Conservation (phyloP, 1,140 invertebrate genomes). For the Heliothis subflexa region DNA sequence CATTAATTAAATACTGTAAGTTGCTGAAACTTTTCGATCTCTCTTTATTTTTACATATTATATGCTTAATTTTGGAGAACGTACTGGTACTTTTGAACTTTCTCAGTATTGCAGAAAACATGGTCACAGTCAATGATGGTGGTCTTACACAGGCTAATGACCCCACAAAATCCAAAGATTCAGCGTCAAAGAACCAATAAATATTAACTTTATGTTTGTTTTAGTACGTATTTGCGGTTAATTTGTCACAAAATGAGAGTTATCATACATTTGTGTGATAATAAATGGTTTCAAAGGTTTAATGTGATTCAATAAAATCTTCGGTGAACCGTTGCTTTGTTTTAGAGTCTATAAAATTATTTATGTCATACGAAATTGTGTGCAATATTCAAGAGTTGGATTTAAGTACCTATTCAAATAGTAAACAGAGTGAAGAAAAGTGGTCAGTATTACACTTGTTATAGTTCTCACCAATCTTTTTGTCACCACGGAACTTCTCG, state of each 20-base stretch:
- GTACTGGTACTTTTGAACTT: too few relatives aligned
- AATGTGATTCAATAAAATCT: slow-evolving; percentile 24
- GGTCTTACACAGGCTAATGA: not conserved
- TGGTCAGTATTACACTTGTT: too few relatives aligned
- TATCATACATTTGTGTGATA: not conserved
- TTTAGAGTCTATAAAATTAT: slow-evolving; percentile 30
- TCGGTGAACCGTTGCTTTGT: not conserved
- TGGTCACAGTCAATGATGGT: not conserved
- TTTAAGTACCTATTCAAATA: not conserved
- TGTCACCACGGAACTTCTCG: too few relatives aligned
- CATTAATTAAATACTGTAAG: too few relatives aligned
- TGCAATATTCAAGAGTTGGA: not conserved
- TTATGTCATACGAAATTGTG: slow-evolving; percentile 12
- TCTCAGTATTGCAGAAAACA: too few relatives aligned
- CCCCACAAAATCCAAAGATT: too few relatives aligned
- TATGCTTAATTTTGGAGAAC: too few relatives aligned
- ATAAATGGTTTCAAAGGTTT: not conserved
- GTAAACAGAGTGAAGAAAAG: too few relatives aligned
- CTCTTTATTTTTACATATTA: too few relatives aligned
- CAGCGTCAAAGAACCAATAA: not conserved
- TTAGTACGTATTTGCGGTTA: not conserved
- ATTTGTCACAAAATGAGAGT: slow-evolving; percentile 29
- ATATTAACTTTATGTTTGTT: not conserved
- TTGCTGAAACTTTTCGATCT: too few relatives aligned
- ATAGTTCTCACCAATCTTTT: too few relatives aligned